Evolutionary conservation across 2,888 invertebrate genomes (phyloP), one percentile per base, ranked within the genome.

Genomic region (Tricholauxania praeusta): DNA sequence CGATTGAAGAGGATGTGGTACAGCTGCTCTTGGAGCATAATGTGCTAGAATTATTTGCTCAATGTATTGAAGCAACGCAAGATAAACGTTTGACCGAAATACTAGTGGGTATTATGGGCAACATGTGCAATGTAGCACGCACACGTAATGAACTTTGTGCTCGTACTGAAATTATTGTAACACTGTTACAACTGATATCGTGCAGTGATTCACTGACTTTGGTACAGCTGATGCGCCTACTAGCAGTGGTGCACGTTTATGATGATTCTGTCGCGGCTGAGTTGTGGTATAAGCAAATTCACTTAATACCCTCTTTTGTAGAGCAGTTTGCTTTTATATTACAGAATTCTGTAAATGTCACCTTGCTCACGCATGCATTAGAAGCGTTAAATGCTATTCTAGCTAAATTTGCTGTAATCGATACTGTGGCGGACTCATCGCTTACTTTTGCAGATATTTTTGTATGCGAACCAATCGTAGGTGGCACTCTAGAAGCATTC

Each of bases 41-140:
- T 75, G 91, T 92, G 73, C 88, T 94, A 6, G 90, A 91, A 71
- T 68, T 88, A 1, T 85, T 87, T 22, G 79, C 84, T n/a, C 81
- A 79, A 64, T 87, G 94, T 19, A 90, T 93, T 17, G 89, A 90
- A 72, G 89, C 90, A 0, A 90, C 92, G 1, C 89, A 90, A 65
- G 90, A 91, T 53, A 89, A 90, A 12, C 89, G 95, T 77, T 88
- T 94, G 51, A 90, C 91, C 65, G 97, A 97, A 89, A 94, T 96
- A 78, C 88, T 95, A 52, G 88, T 96, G 17, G 96, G 96, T 8
- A 94, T 96, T 71, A 89, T 96, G 73, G 94, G 93, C 1, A 97
- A 97, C 85, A 92, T 96, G 90, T 92, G 93, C 75, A 93, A 93
- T 80, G 90, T 92, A 74, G 88, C 89, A 72, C 89, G 90, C 74